A percentile compares a stretch with the other conserved stretches of the same genome.
phyloP scores from a whole-genome alignment of 2,113 vertebrate species.

The Aramus guarauna region DNA sequence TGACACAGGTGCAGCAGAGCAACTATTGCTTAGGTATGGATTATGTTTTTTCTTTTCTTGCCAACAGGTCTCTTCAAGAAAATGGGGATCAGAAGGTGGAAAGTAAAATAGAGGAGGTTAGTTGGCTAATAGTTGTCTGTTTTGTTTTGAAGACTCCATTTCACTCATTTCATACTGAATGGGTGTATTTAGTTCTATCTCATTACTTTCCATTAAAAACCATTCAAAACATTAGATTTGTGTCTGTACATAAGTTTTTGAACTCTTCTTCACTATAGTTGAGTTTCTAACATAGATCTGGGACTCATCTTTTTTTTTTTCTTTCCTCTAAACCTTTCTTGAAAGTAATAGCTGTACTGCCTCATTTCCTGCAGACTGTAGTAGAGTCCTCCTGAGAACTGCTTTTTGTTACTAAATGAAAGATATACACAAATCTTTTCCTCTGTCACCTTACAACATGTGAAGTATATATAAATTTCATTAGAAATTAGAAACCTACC shows the following conservation, averaged over 20 bases:
- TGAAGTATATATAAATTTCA: background rate
- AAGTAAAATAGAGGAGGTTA: slow-evolving; percentile 92
- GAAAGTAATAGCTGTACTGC: background rate
- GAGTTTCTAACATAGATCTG: background rate
- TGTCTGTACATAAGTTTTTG: background rate
- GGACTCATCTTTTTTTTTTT: background rate
- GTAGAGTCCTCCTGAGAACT: background rate
- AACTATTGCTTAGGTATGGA: background rate
- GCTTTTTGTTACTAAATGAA: background rate
- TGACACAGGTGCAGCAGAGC: background rate
- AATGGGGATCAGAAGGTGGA: slow-evolving; percentile 88
- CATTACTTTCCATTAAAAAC: background rate
- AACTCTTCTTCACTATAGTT: background rate
- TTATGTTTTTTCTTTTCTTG: slow-evolving; percentile 11
- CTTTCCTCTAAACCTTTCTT: background rate
- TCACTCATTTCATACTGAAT: background rate
- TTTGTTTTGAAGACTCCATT: background rate
- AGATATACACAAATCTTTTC: background rate
- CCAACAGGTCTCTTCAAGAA: slow-evolving; percentile 86
- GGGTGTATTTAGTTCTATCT: background rate
- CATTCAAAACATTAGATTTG: background rate
- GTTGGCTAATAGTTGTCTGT: slow-evolving; percentile 29
- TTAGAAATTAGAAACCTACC: background rate
- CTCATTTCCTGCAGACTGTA: background rate
- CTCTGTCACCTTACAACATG: background rate